These are phyloP conservation scores for Balearica regulorum DNA, from an alignment of 2,797 vertebrate genomes.

Conservation along the genomic window DNA sequence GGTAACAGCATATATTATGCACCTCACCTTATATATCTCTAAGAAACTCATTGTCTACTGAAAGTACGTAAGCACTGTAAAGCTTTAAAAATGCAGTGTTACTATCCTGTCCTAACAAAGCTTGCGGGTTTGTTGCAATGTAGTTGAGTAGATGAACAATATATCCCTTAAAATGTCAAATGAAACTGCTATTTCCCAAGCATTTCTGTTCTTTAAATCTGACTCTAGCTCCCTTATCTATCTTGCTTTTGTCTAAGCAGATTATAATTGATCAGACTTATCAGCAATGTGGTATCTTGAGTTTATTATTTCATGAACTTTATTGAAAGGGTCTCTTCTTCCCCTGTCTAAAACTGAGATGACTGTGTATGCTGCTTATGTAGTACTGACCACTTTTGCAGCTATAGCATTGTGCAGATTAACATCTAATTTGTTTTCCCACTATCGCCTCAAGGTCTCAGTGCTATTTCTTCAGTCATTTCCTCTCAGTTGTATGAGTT, in stretches of 20 bases:
- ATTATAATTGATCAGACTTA: constrained; percentile 30
- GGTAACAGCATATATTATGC: not conserved
- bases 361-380: not conserved
- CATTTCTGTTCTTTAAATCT: not conserved
- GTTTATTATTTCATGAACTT: not conserved
- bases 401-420: not conserved
- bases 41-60: not conserved
- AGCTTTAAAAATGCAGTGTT: not conserved
- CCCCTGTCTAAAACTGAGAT: not conserved
- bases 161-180: not conserved
- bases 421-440: not conserved
- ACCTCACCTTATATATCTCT: not conserved
- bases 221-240: not conserved
- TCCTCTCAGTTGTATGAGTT: not conserved
- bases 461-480: not conserved
- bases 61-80: not conserved
- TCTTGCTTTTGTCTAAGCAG: not conserved
- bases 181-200: not conserved
- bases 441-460: not conserved
- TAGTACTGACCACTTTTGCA: not conserved
- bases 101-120: not conserved
- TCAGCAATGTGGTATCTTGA: not conserved
- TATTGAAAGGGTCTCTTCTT: not conserved
- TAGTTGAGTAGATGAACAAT: not conserved
- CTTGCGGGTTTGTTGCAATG: not conserved